phyloP scores from a whole-genome alignment of 2,888 invertebrate species.

The Tigriopus californicus region DNA sequence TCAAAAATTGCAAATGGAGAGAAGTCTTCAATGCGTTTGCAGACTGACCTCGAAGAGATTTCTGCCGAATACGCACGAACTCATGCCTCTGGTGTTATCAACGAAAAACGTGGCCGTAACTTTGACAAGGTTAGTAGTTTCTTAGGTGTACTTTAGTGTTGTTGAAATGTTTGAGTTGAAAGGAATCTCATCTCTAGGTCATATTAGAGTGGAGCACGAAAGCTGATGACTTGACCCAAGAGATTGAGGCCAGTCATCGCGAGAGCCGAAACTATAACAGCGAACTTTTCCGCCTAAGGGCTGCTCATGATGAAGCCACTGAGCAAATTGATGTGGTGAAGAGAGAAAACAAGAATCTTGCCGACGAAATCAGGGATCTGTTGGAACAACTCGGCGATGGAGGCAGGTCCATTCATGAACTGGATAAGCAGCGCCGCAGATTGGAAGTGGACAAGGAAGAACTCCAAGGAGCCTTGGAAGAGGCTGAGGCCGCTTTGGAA shows the following conservation, averaged over 20 bases:
- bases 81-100: constrained; percentile 79
- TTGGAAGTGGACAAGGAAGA: constrained; percentile 99
- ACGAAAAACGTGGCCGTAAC: constrained; percentile 98
- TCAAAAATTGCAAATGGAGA: constrained; percentile 90
- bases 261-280: constrained; percentile 99
- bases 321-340: constrained; percentile 93
- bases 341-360: constrained; percentile 98
- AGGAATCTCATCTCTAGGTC: constrained; percentile 38
- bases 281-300: constrained; percentile 94
- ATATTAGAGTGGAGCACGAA: constrained; percentile 99
- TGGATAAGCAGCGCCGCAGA: constrained; percentile 94
- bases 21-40: constrained; percentile 91
- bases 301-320: constrained; percentile 86
- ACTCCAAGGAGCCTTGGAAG: constrained; percentile 94
- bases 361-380: constrained; percentile 97
- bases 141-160: constrained; percentile 26
- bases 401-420: constrained; percentile 96
- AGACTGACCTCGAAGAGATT: constrained; percentile 93
- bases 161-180: constrained; percentile 22
- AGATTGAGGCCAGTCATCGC: constrained; percentile 94
- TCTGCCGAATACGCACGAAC: constrained; percentile 95
- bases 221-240: constrained; percentile 83
- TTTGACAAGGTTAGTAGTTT: constrained; percentile 69
- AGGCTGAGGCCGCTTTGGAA: constrained; percentile 96
- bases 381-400: constrained; percentile 98